Base-by-base conservation (phyloP, 2,797 vertebrate genomes). In the Sparus aurata region DNA sequence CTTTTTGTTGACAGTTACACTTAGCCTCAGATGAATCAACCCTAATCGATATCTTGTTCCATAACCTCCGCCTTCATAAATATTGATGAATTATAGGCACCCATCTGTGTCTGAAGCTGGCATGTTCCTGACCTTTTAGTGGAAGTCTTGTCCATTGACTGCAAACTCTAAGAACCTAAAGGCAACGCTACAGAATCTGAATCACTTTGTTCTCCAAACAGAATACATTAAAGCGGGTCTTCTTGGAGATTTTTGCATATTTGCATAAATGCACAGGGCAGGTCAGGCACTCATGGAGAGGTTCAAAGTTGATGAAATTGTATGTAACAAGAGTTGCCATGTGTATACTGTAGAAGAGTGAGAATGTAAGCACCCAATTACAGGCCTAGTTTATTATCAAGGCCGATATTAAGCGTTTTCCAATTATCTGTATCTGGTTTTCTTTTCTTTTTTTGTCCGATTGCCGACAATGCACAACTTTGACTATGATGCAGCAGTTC, bases 1-100 rank as follows among this genome's bases (percentile, higher is more conserved):
- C 45, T 43, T 60, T 47, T 16, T 27, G n/a, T 52, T 22, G 66
- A 69, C 23, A 0, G 18, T 62, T 57, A 13, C 57, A 15, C 69
- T 79, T 85, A 60, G 80, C 80, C 78, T 74, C 25, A 23, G 47
- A 47, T 70, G 50, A 79, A 76, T 85, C 47, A 2, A 27, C 55
- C 12, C 41, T 69, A 67, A 82, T 77, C 60, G 10, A 72, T 65
- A 30, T 57, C 62, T 66, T 58, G 69, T 84, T 73, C 58, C 55
- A 22, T 76, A 54, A 85, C 84, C 57, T 20, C 30, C 4, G 1
- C 46, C 67, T 76, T 62, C 34, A 73, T 87, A 41, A 82, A 89
- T 89, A 85, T 82, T 74, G 73, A 89, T 87, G 72, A 69, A 46
- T 66, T 65, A 22, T 27, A 49, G 53, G 34, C 77, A 34, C 13